A percentile compares a stretch with the other conserved stretches of the same genome.
phyloP scores from a whole-genome alignment of 2,797 vertebrate genomes.

The Pseudopleuronectes americanus region DNA sequence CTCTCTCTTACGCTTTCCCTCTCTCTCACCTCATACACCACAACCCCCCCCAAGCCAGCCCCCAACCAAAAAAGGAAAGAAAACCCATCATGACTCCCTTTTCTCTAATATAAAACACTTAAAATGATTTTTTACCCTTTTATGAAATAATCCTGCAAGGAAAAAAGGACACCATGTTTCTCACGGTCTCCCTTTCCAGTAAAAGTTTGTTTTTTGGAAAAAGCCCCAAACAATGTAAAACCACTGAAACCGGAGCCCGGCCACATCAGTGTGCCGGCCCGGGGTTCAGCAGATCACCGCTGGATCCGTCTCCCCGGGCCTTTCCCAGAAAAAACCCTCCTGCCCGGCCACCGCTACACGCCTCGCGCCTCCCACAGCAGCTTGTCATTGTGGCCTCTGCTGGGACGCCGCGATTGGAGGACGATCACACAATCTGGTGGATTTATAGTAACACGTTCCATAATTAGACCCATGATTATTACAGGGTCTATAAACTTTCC shows the following conservation, averaged over 20 bases:
- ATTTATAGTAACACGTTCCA: slow-evolving; percentile 82
- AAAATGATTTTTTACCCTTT: slow-evolving; percentile 26
- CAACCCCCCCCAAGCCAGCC: slow-evolving; percentile 21
- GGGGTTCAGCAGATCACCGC: slow-evolving; percentile 73
- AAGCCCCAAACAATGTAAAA: slow-evolving; percentile 80
- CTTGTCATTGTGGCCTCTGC: slow-evolving; percentile 75
- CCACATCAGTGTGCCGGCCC: slow-evolving; percentile 80
- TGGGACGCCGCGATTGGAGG: slow-evolving; percentile 58
- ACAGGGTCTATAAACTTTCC: slow-evolving; percentile 71
- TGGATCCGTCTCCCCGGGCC: slow-evolving; percentile 61
- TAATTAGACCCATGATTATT: slow-evolving; percentile 82
- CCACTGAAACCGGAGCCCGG: slow-evolving; percentile 76
- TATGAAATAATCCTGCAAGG: slow-evolving; percentile 49
- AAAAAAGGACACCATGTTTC: slow-evolving; percentile 70
- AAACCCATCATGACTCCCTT: slow-evolving; percentile 60
- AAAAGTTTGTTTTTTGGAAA: slow-evolving; percentile 73
- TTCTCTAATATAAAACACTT: slow-evolving; percentile 54
- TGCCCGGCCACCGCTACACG: slow-evolving; percentile 56
- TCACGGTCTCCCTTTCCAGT: slow-evolving; percentile 78
- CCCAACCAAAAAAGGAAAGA: slow-evolving; percentile 21
- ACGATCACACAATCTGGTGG: slow-evolving; percentile 61
- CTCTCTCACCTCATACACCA: slow-evolving; percentile 74
- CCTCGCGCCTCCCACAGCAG: slow-evolving; percentile 52
- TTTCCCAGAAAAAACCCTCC: slow-evolving; percentile 74
- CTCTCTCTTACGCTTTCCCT: slow-evolving; percentile 66